Evolutionary conservation across 2,113 vertebrate species (phyloP), one percentile per base, ranked within the genome.

Genomic region (Grantiella picta): DNA sequence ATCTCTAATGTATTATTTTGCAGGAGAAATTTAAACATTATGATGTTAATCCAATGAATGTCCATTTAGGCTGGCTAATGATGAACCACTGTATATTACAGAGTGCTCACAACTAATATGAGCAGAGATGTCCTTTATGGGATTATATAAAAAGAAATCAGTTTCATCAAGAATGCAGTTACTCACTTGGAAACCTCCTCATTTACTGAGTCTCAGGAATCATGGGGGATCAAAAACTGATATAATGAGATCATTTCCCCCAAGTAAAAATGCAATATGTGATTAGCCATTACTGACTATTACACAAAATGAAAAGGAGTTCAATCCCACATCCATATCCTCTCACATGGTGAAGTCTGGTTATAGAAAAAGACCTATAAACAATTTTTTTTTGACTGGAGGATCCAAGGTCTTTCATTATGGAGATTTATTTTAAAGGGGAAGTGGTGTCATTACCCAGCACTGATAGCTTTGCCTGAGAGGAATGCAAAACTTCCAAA

Each of bases 281-380:
- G 93, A 94, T 94, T 95, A 97, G 89, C 65, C 60, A 83, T 94
- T 96, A 95, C 94, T 73, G 87, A 78, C 88, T 94, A 63, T 91
- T 82, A 68, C 31, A 76, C 44, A 52, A 66, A 94, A 90, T 87
- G 72, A 86, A 95, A 85, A 92, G 83, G 40, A 91, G 45, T 45
- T 90, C 78, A 61, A n/a, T 90, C 64, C 81, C 68, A 40, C 80
- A 78, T 42, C 35, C 33, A 36, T 36, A 38, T 75, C 38, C 42
- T 66, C 54, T 92, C 65, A 21, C 23, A 1, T 12, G 19, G 35
- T 79, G 18, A 59, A 73, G 44, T 18, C 66, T 78, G 68, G 17
- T 57, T 40, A 25, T 27, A 61, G 85, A 68, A 72, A 65, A 18
- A 60, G 38, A 10, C 42, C 49, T 31, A 42, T 47, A 71, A 91